phyloP scores from a whole-genome alignment of 2,797 vertebrate genomes.

The Nannoperca australis region DNA sequence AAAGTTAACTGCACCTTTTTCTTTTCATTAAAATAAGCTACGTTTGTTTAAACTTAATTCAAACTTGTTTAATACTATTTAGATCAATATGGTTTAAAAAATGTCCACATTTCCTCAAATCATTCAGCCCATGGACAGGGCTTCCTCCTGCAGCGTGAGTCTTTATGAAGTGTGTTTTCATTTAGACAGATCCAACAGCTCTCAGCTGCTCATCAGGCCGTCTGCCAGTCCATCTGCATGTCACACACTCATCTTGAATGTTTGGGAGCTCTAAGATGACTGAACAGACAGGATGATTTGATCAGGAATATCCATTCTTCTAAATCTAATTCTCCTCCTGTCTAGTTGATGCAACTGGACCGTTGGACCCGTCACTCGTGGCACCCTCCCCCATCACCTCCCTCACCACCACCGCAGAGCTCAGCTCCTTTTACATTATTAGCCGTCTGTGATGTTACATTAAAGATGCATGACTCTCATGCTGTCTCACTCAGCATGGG shows the following conservation, averaged over 20 bases:
- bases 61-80: background rate
- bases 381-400: background rate
- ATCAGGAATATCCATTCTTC: slow-evolving; percentile 43
- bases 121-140: background rate
- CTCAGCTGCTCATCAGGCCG: slow-evolving; percentile 52
- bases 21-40: background rate
- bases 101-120: background rate
- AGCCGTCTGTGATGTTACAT: slow-evolving; percentile 84
- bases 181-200: slow-evolving; percentile 26
- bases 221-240: slow-evolving; percentile 69
- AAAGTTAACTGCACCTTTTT: background rate
- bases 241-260: slow-evolving; percentile 33
- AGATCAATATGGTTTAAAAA: background rate
- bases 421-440: slow-evolving; percentile 83
- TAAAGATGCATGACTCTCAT: slow-evolving; percentile 86
- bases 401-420: slow-evolving; percentile 39
- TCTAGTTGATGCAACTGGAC: background rate
- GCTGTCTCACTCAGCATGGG: slow-evolving; percentile 79
- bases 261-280: slow-evolving; percentile 41
- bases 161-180: slow-evolving; percentile 52
- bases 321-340: slow-evolving; percentile 32
- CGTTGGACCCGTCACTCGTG: background rate
- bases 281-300: slow-evolving; percentile 27
- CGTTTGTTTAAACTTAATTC: background rate
- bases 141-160: slow-evolving; percentile 34